Percentiles rank a stretch among this genome's conserved stretches.
These are phyloP conservation scores for Acropternis orthonyx DNA, from an alignment of 2,797 vertebrate species.

Conservation along the genomic window DNA sequence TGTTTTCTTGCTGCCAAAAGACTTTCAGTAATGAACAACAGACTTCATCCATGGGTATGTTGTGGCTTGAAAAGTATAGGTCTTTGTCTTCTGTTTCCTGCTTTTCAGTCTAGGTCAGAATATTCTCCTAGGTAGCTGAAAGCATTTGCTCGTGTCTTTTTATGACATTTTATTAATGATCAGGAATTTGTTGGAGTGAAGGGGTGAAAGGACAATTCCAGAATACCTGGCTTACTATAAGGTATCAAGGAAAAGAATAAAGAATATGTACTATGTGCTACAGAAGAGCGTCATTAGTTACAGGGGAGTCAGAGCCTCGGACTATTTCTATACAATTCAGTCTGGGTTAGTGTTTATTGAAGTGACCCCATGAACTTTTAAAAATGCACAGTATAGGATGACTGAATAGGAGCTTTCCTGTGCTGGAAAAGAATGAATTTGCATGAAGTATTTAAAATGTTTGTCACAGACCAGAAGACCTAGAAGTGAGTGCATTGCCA, in stretches of 20 bases:
- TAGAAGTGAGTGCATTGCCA: not conserved
- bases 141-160: not conserved
- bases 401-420: not conserved
- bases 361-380: not conserved
- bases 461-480: not conserved
- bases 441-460: not conserved
- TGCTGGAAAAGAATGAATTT: not conserved
- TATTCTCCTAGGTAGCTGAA: not conserved
- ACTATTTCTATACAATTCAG: not conserved
- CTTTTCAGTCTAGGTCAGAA: not conserved
- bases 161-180: not conserved
- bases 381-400: not conserved
- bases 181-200: not conserved
- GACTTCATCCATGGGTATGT: not conserved
- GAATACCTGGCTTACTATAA: not conserved
- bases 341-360: not conserved
- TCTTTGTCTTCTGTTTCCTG: not conserved
- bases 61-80: not conserved
- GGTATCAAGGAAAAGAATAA: not conserved
- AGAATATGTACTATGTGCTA: not conserved
- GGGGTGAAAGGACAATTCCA: not conserved
- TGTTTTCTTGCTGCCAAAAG: constrained; percentile 5
- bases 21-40: constrained; percentile 42
- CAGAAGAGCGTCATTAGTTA: not conserved
- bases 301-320: not conserved